Conservation (phyloP, 2,888 invertebrate species). For the Trachelus tabidus region DNA sequence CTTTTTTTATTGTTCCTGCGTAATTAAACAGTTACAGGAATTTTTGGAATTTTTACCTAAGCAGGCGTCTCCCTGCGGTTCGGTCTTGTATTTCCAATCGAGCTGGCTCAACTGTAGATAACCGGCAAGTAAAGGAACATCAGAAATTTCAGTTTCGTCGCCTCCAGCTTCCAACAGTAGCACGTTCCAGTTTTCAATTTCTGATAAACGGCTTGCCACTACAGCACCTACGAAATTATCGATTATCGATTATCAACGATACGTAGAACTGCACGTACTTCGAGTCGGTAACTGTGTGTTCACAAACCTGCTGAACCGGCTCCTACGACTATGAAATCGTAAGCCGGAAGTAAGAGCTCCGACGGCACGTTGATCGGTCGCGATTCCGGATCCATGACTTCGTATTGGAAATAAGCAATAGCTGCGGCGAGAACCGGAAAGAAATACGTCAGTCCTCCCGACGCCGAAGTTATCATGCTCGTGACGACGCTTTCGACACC, state of each 20-base stretch:
- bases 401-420: slow-evolving; percentile 88
- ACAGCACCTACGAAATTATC: slow-evolving; percentile 75
- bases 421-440: slow-evolving; percentile 86
- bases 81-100: slow-evolving; percentile 94
- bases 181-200: slow-evolving; percentile 83
- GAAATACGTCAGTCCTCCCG: slow-evolving; percentile 81
- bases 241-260: not conserved
- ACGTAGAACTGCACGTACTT: not conserved
- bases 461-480: slow-evolving; percentile 65
- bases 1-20: not conserved
- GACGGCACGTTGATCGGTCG: slow-evolving; percentile 79
- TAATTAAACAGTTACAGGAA: not conserved
- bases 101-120: slow-evolving; percentile 87
- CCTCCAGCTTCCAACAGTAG: slow-evolving; percentile 88
- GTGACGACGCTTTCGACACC: slow-evolving; percentile 53
- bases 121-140: slow-evolving; percentile 88
- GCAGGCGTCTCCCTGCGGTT: slow-evolving; percentile 85
- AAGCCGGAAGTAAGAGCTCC: slow-evolving; percentile 74
- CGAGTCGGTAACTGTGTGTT: not conserved
- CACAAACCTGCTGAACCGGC: slow-evolving; percentile 83
- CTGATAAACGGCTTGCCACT: slow-evolving; percentile 84
- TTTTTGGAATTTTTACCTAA: slow-evolving; percentile 71
- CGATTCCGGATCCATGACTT: slow-evolving; percentile 85
- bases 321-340: slow-evolving; percentile 89
- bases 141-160: slow-evolving; percentile 91